Evolutionary conservation across 2,113 vertebrate genomes (phyloP).

Genomic region (Otus sunia): DNA sequence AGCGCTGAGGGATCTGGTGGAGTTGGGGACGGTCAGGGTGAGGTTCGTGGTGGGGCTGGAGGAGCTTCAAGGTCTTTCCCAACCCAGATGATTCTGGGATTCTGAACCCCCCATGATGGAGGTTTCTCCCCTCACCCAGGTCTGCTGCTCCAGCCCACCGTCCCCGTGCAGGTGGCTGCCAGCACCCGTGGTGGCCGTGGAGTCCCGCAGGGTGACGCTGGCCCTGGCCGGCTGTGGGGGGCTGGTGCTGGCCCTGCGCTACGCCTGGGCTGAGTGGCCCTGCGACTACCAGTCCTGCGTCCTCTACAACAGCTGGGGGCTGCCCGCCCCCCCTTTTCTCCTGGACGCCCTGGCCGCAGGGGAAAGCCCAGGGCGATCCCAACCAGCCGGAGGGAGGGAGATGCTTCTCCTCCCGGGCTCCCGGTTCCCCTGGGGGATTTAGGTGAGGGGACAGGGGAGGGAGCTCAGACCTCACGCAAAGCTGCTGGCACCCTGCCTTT

Average conservation of each 20-base stretch:
- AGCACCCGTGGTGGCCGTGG: slow-evolving; percentile 38
- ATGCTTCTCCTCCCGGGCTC: not conserved
- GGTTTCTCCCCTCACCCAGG: slow-evolving; percentile 47
- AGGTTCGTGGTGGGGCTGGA: no score
- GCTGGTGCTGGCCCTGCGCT: slow-evolving; percentile 74
- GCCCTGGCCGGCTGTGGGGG: slow-evolving; percentile 22
- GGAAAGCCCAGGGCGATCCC: rapidly evolving
- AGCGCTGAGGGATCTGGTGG: no score
- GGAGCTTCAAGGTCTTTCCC: no score
- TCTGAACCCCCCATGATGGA: not conserved
- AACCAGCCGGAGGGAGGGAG: not conserved
- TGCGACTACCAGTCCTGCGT: slow-evolving; percentile 85
- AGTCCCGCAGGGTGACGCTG: slow-evolving; percentile 59
- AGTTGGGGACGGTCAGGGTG: no score
- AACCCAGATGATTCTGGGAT: no score
- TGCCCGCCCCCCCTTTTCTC: slow-evolving; percentile 86
- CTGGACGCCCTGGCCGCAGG: not conserved
- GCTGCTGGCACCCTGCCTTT: not conserved
- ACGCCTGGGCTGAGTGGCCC: slow-evolving; percentile 90
- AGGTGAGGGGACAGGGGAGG: not conserved
- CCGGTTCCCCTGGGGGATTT: not conserved
- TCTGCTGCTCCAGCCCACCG: slow-evolving; percentile 73
- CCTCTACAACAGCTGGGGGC: slow-evolving; percentile 75
- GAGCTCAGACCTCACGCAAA: not conserved
- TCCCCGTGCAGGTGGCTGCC: slow-evolving; percentile 71